phyloP scores from a whole-genome alignment of 1,140 invertebrate genomes.

The Calliopsis andreniformis region DNA sequence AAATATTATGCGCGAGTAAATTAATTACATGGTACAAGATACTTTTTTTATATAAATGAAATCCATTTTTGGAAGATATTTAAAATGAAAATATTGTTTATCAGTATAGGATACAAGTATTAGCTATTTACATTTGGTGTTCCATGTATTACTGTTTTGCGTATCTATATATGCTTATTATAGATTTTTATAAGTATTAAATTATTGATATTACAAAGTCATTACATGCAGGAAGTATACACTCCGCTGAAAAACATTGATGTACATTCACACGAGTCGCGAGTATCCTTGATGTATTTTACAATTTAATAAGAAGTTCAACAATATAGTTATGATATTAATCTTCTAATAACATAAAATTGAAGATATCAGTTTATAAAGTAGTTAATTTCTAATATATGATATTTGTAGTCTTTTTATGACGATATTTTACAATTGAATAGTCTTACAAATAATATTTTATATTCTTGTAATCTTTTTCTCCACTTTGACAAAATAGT shows the following conservation, averaged over 20 bases:
- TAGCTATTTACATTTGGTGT: constrained; percentile 54
- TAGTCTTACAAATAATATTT: constrained; percentile 20
- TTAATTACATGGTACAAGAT: background rate
- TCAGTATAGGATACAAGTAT: constrained; percentile 41
- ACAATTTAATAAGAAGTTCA: constrained; percentile 37
- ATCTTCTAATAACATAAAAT: constrained; percentile 33
- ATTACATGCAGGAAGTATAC: constrained; percentile 50
- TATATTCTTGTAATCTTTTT: constrained; percentile 6
- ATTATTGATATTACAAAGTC: constrained; percentile 52
- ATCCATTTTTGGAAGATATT: constrained; percentile 37
- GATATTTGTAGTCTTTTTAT: constrained; percentile 4
- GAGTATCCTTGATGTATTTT: constrained; percentile 39
- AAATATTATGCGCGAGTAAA: background rate
- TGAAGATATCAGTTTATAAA: constrained; percentile 44
- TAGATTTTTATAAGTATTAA: constrained; percentile 39
- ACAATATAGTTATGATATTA: constrained; percentile 36
- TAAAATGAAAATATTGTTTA: constrained; percentile 46
- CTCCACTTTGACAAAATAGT: constrained; percentile 23
- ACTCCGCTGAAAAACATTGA: constrained; percentile 31
- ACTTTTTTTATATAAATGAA: constrained; percentile 16
- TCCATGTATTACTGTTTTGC: constrained; percentile 23
- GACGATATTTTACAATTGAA: constrained; percentile 23
- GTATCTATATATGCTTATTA: constrained; percentile 44
- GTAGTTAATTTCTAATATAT: constrained; percentile 29
- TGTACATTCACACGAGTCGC: constrained; percentile 31